Evolutionary conservation across 1,140 invertebrate species (phyloP).

Genomic region (Drosophila sturtevanti): DNA sequence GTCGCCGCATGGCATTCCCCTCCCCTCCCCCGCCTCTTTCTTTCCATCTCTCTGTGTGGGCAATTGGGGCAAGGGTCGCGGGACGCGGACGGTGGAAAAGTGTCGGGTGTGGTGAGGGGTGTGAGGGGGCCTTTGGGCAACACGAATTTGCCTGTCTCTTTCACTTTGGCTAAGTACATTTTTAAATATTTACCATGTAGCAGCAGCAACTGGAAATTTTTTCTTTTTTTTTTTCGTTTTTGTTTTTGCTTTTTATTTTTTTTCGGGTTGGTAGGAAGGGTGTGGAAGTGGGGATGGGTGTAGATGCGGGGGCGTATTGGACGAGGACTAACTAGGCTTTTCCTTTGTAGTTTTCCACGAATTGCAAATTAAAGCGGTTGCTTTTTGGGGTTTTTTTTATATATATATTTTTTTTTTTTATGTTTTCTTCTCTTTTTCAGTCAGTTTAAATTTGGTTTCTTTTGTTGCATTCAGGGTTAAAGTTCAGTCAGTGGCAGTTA

Average conservation of each 20-base stretch:
- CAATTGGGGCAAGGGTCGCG: no score
- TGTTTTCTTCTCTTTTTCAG: slow-evolving; percentile 11
- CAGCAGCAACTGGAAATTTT: slow-evolving; percentile 33
- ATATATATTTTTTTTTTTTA: slow-evolving; percentile 21
- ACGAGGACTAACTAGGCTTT: slow-evolving; percentile 51
- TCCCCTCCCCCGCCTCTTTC: slow-evolving; percentile 18
- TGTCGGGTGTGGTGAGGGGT: no score
- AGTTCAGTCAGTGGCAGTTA: slow-evolving; percentile 72
- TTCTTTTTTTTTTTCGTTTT: no score
- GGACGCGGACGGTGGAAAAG: not conserved
- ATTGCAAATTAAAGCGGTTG: slow-evolving; percentile 77
- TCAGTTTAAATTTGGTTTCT: slow-evolving; percentile 16
- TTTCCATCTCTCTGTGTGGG: slow-evolving; percentile 2
- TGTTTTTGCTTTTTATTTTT: no score
- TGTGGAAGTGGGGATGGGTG: not conserved
- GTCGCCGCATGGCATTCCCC: slow-evolving; percentile 64
- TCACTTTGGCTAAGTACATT: slow-evolving; percentile 80
- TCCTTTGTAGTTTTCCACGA: slow-evolving; percentile 68
- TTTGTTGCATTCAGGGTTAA: slow-evolving; percentile 59
- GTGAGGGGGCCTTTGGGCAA: no score
- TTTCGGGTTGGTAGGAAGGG: no score
- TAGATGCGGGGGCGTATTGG: not conserved
- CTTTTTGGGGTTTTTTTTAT: slow-evolving; percentile 18
- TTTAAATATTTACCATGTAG: slow-evolving; percentile 79
- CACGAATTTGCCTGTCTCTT: slow-evolving; percentile 65